Evolutionary conservation across 2,113 vertebrate genomes (phyloP), one percentile per base, ranked within the genome.

Genomic region (Ceyx melanurus): DNA sequence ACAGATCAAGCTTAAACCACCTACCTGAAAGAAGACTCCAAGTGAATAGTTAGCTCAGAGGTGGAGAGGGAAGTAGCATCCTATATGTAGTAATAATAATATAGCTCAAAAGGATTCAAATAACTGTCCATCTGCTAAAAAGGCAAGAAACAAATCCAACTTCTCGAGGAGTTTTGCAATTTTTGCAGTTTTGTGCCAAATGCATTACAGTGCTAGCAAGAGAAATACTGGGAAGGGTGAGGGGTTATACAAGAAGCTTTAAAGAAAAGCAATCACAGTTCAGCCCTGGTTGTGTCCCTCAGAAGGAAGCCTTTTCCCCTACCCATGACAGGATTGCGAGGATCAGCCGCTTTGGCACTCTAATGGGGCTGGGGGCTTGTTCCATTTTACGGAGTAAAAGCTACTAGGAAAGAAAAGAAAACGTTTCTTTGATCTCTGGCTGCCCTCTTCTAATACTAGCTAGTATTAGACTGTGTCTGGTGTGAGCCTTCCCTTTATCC

Each of bases 401-500:
- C 21, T 13, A 58, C 56, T 29, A n/a, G 46, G 75, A 62, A 68
- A 91, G 68, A n/a, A 86, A 67, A 72, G 5, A 78, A 81, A 88
- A 93, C 1, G 11, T 91, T 93, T 89, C 51, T 35, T 53, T 96
- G 94, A 93, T 96, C 87, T 92, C 92, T 88, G 91, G 81, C 89
- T 96, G 84, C 82, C 87, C 89, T 94, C 88, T 93, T 56, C 50
- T 82, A 93, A 86, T 85, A 66, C 90, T 74, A 13, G 57, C 65
- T 67, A 35, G 85, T 50, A 85, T 96, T 95, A 92, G 75, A 58
- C 62, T 82, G 92, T 3, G 4, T 83, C 94, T 92, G 87, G 75
- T 89, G 93, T 94, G 92, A 96, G 93, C 91, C 86, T 91, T 31
- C 60, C 50, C 78, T 92, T 95, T 96, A 97, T 96, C 95, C 92